phyloP scores from a whole-genome alignment of 2,113 vertebrate genomes.

The Condylura cristata region DNA sequence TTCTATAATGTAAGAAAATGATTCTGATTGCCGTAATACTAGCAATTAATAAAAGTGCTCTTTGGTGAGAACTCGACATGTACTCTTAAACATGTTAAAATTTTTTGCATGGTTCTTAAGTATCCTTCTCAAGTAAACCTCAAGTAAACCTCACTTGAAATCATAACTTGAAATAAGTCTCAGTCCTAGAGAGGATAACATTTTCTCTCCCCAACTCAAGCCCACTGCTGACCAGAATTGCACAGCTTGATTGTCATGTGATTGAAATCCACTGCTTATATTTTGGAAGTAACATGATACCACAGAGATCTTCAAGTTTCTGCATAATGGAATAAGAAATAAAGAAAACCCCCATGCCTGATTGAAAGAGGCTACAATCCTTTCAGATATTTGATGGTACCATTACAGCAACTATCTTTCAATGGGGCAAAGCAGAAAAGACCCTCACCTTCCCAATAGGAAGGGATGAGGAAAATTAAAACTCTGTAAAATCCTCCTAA shows the following conservation, averaged over 20 bases:
- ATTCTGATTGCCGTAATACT: conserved; percentile 1
- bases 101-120: not conserved
- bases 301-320: not conserved
- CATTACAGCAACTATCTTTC: not conserved
- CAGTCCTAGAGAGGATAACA: not conserved
- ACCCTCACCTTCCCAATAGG: not conserved
- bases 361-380: not conserved
- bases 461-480: not conserved
- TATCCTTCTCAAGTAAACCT: conserved; percentile 34
- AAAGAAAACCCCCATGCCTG: not conserved
- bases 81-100: conserved; percentile 54
- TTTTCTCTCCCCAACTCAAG: not conserved
- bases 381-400: not conserved
- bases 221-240: not conserved
- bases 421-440: not conserved
- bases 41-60: conserved; percentile 49
- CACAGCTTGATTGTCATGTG: not conserved
- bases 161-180: not conserved
- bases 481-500: conserved; percentile 38
- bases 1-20: conserved; percentile 44
- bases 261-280: not conserved
- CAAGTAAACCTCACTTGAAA: not conserved
- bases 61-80: conserved; percentile 23
- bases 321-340: not conserved
- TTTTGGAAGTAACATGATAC: not conserved